A percentile compares a stretch with the other conserved stretches of the same genome.
Evolutionary conservation across 2,797 vertebrate genomes (phyloP).

Genomic region (Spinus pinus): DNA sequence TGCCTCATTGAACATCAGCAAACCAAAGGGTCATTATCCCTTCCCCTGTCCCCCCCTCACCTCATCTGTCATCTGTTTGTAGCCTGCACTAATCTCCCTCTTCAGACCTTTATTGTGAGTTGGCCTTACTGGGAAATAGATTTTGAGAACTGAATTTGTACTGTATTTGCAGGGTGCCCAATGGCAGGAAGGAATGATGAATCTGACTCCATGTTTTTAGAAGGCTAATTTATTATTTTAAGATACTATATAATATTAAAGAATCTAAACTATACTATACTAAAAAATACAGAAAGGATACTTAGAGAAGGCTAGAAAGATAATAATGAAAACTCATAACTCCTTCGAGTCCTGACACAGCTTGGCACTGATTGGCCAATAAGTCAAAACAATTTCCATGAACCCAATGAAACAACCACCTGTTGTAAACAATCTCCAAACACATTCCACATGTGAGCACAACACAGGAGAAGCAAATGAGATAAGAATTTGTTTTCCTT

Average conservation of each 20-base stretch:
- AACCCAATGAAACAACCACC: background rate
- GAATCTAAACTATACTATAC: background rate
- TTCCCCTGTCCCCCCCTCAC: background rate
- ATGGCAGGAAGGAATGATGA: background rate
- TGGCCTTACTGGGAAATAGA: background rate
- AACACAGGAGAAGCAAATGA: background rate
- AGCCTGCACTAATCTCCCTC: background rate
- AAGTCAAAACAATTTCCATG: background rate
- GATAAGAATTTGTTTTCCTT: background rate
- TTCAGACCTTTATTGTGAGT: background rate
- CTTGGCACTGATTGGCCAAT: background rate
- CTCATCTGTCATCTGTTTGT: background rate
- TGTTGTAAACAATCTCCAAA: background rate
- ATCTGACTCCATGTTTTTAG: background rate
- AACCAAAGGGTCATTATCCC: background rate
- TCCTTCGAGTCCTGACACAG: background rate
- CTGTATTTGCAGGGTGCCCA: background rate
- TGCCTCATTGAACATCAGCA: background rate
- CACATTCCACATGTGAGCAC: background rate
- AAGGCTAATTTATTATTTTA: background rate
- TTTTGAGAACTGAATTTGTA: background rate
- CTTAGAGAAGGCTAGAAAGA: no score
- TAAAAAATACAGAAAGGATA: no score
- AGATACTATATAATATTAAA: background rate
- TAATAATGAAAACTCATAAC: background rate